Evolutionary conservation across 1,140 invertebrate genomes (phyloP).

Genomic region (Pseudomyrmex sp.): DNA sequence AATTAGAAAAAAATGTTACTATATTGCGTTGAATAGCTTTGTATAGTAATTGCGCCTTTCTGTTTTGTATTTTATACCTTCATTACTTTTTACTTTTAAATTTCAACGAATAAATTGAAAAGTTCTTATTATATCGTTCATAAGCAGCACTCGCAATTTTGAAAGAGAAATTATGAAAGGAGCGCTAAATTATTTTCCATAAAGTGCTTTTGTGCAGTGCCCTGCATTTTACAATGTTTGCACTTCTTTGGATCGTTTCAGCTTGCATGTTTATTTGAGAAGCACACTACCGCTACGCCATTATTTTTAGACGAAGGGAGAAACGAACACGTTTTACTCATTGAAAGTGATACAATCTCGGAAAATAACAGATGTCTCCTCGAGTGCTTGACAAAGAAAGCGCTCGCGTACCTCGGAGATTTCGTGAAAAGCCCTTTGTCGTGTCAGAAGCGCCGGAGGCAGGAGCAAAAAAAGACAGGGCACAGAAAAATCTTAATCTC

Average conservation of each 20-base stretch:
- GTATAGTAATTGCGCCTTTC: not conserved
- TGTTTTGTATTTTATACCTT: not conserved
- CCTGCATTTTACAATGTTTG: conserved; percentile 16
- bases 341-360: conserved; percentile 74
- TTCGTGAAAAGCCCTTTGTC: conserved; percentile 72
- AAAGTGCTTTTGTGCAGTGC: conserved; percentile 10
- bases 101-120: conserved; percentile 27
- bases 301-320: conserved; percentile 60
- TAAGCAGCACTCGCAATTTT: conserved; percentile 34
- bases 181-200: conserved; percentile 35
- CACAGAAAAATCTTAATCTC: conserved; percentile 60
- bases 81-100: conserved; percentile 5
- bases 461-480: conserved; percentile 45
- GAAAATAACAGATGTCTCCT: conserved; percentile 75
- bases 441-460: conserved; percentile 60
- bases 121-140: not conserved
- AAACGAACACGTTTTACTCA: conserved; percentile 60
- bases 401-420: conserved; percentile 68
- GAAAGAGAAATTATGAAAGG: conserved; percentile 24
- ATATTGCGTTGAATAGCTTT: not conserved
- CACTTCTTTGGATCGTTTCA: conserved; percentile 4
- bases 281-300: conserved; percentile 13
- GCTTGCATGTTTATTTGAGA: conserved; percentile 41
- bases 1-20: not conserved
- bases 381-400: conserved; percentile 74